Evolutionary conservation across 2,113 vertebrate genomes (phyloP).

Genomic region (Elaphurus davidianus): DNA sequence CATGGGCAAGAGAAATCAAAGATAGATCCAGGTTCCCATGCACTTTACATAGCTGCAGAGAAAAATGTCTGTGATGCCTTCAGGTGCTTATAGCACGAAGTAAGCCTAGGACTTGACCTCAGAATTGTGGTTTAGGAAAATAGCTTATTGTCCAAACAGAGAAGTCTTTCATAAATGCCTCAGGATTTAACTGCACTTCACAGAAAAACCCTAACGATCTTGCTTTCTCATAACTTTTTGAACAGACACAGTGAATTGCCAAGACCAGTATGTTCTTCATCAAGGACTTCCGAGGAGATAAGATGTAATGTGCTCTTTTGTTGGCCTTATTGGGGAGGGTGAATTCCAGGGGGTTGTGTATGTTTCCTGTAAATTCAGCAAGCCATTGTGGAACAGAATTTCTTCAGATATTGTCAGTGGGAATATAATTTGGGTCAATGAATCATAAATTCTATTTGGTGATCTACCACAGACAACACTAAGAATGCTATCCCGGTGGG

Average conservation of each 20-base stretch:
- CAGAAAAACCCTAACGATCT: not conserved
- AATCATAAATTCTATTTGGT: conserved; percentile 65
- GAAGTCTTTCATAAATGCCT: not conserved
- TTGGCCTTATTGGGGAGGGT: not conserved
- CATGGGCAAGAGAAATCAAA: not conserved
- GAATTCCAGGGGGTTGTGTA: conserved; percentile 13
- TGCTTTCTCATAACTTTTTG: not conserved
- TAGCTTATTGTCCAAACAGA: not conserved
- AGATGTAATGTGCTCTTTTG: conserved; percentile 16
- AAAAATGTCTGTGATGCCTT: not conserved
- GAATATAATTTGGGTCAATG: conserved; percentile 53
- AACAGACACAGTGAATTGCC: not conserved
- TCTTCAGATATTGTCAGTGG: conserved; percentile 45
- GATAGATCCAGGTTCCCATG: not conserved
- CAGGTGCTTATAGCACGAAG: not conserved
- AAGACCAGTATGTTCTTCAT: conserved; percentile 25
- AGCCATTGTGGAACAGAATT: conserved; percentile 19
- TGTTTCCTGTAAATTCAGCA: conserved; percentile 51
- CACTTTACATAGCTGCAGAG: not conserved
- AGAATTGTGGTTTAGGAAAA: not conserved
- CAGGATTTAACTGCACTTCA: not conserved
- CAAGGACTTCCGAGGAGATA: conserved; percentile 34
- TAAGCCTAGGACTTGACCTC: not conserved
- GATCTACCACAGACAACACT: conserved; percentile 25
- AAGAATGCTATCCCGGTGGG: not conserved